Conservation (phyloP, 2,113 vertebrate species). For the Petaurus breviceps region DNA sequence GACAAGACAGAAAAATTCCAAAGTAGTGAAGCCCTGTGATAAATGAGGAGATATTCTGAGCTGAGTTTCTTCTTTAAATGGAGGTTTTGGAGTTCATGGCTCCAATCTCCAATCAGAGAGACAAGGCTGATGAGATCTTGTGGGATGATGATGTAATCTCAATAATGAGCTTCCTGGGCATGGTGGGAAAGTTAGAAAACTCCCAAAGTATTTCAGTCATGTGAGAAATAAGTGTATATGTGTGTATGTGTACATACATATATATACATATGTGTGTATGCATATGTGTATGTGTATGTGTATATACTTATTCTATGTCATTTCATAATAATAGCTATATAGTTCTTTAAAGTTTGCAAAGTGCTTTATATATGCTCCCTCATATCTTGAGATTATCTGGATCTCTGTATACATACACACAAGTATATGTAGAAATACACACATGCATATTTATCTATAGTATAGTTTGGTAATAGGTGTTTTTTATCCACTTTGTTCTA, state of each 20-base stretch:
- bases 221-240: not conserved
- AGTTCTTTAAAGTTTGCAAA: slow-evolving; percentile 7
- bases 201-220: not conserved
- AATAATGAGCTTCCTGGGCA: not conserved
- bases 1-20: not conserved
- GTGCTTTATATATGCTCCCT: not conserved
- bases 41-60: not conserved
- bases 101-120: not conserved
- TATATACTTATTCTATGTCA: not conserved
- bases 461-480: not conserved
- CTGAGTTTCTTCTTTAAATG: not conserved
- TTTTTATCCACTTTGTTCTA: not conserved
- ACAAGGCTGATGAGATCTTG: not conserved
- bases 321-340: not conserved
- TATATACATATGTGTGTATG: not conserved
- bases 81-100: not conserved
- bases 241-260: no score
- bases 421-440: not conserved
- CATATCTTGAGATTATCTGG: not conserved
- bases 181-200: not conserved
- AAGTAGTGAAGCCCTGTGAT: not conserved
- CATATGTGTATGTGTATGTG: not conserved
- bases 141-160: not conserved
- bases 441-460: not conserved
- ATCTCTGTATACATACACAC: not conserved